Conservation (phyloP, 2,113 vertebrate species). For the Pachyramphus minor region DNA sequence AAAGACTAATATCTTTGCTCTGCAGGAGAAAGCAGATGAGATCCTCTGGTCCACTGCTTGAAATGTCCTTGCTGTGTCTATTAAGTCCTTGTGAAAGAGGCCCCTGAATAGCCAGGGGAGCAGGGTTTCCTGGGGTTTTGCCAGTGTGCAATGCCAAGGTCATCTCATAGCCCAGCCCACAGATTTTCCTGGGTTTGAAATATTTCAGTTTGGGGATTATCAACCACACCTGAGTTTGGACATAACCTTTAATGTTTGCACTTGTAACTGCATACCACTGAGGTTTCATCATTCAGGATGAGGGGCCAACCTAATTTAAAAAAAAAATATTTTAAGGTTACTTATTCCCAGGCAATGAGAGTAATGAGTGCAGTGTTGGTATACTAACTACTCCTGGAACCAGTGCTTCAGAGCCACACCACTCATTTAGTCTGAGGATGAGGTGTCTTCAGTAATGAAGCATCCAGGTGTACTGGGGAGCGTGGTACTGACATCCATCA, state of each 20-base stretch:
- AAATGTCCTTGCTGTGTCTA: background rate
- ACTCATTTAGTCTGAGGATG: background rate
- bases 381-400: background rate
- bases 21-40: background rate
- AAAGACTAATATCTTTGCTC: background rate
- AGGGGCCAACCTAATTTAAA: background rate
- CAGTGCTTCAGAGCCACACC: background rate
- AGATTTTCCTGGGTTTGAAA: background rate
- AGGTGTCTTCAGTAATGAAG: background rate
- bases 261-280: background rate
- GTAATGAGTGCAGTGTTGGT: background rate
- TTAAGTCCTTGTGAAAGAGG: background rate
- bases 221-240: constrained; percentile 2
- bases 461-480: background rate
- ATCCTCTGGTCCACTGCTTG: background rate
- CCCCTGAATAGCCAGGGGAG: background rate
- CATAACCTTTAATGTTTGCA: background rate
- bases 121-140: background rate
- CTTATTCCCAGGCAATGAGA: background rate
- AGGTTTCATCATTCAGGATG: background rate
- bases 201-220: background rate
- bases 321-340: background rate
- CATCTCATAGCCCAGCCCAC: background rate
- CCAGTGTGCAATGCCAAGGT: background rate
- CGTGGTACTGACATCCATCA: background rate